These are phyloP conservation scores for Oegoconia quadripuncta DNA, from an alignment of 2,888 invertebrate genomes.

Conservation along the genomic window DNA sequence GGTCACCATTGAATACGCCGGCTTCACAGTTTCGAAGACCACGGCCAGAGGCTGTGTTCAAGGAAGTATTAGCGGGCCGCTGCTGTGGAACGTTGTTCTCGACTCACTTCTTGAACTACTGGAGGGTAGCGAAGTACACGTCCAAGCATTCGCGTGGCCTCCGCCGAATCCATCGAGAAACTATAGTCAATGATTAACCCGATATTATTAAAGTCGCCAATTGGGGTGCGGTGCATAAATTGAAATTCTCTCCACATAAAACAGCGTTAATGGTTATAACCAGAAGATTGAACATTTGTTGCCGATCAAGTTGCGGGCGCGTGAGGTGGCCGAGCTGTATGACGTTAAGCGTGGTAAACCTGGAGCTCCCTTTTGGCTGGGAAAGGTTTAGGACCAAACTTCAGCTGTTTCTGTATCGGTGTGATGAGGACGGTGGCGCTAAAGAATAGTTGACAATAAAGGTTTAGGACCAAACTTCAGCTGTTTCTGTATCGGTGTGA, in stretches of 20 bases:
- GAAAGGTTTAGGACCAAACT: too few relatives aligned
- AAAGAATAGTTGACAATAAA: too few relatives aligned
- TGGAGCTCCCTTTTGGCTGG: too few relatives aligned
- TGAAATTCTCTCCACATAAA: conserved; percentile 18
- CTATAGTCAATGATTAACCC: conserved; percentile 2
- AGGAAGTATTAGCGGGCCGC: conserved; percentile 17
- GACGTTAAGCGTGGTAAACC: neutral
- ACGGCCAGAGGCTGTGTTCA: conserved; percentile 20
- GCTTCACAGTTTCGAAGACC: neutral
- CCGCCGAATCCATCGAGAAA: neutral
- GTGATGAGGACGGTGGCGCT: too few relatives aligned
- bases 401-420: too few relatives aligned
- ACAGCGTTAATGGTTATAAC: conserved; percentile 15
- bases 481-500: too few relatives aligned
- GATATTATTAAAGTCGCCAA: neutral
- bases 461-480: too few relatives aligned
- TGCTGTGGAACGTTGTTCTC: conserved; percentile 19
- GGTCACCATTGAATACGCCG: conserved; percentile 13
- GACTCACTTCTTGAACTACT: conserved; percentile 11
- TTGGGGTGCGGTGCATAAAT: conserved; percentile 16
- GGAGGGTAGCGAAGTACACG: neutral
- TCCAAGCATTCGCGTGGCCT: conserved; percentile 21
- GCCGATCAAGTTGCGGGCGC: too few relatives aligned
- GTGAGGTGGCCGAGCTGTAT: neutral
- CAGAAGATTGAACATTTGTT: conserved; percentile 12